Evolutionary conservation across 64 coral and sea anemone genomes (phyloP).

Genomic region (Pachyseris speciosa): DNA sequence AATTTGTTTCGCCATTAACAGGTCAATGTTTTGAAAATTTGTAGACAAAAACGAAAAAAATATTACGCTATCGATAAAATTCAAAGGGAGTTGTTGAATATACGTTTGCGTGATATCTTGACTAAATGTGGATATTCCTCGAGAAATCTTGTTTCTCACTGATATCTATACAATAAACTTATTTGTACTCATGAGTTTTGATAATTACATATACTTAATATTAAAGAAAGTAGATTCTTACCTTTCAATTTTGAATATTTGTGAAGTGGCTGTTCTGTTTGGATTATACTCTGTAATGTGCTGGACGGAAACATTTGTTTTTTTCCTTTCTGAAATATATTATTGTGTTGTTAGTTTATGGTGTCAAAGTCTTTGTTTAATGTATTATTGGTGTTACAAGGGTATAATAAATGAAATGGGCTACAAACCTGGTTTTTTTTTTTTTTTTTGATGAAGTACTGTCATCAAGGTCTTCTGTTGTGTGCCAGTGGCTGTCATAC

Average conservation of each 20-base stretch:
- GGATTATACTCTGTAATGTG: slow-evolving; percentile 22
- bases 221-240: slow-evolving; percentile 11
- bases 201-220: slow-evolving; percentile 47
- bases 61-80: slow-evolving; percentile 6
- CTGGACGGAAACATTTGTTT: slow-evolving; percentile 31
- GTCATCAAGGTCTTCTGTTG: slow-evolving; percentile 39
- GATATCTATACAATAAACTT: slow-evolving; percentile 56
- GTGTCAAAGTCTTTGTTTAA: slow-evolving; percentile 20
- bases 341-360: slow-evolving; percentile 23
- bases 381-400: slow-evolving; percentile 29
- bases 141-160: slow-evolving; percentile 51
- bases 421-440: slow-evolving; percentile 20
- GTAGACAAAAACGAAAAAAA: slow-evolving; percentile 4
- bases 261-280: slow-evolving; percentile 9
- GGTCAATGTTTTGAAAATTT: slow-evolving; percentile 12
- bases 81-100: slow-evolving; percentile 41
- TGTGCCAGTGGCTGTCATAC: slow-evolving; percentile 35
- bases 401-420: slow-evolving; percentile 41
- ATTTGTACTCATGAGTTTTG: slow-evolving; percentile 67
- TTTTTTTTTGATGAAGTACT: slow-evolving; percentile 31
- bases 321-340: slow-evolving; percentile 35
- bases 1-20: slow-evolving; percentile 8
- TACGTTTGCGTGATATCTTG: slow-evolving; percentile 39
- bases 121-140: slow-evolving; percentile 59
- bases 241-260: slow-evolving; percentile 23